Evolutionary conservation across 30 jellyfish, hydroid and myxozoan genomes (phyloP).

Genomic region (Aurelia sp.): DNA sequence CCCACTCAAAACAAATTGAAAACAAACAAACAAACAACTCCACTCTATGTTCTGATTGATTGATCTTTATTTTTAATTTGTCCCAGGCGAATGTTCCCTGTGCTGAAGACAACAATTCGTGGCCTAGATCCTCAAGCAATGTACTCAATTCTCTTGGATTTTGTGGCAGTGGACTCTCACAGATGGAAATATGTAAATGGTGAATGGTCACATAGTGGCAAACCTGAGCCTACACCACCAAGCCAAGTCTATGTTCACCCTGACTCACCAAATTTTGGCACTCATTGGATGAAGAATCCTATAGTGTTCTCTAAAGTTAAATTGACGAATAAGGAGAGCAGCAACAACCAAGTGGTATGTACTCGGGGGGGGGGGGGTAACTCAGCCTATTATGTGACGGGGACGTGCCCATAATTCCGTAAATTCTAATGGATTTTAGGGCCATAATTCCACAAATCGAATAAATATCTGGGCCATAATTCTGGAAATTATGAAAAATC

Average conservation of each 20-base stretch:
- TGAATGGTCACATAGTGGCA: conserved; percentile 98
- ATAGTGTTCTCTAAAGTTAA: conserved; percentile 96
- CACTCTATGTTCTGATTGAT: too few relatives aligned
- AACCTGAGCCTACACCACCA: conserved; percentile 97
- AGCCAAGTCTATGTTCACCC: conserved; percentile 97
- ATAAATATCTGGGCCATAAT: too few relatives aligned
- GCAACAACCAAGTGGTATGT: conserved; percentile 97
- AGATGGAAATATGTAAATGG: conserved; percentile 99
- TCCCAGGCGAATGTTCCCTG: conserved; percentile 99
- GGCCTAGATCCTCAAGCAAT: conserved; percentile 98
- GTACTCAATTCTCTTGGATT: conserved; percentile 94
- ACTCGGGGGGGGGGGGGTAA: too few relatives aligned
- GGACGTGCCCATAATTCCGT: too few relatives aligned
- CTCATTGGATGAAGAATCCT: conserved; percentile 99
- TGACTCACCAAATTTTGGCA: conserved; percentile 99
- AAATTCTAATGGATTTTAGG: too few relatives aligned
- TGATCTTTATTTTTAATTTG: not conserved
- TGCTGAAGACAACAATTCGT: conserved; percentile 80
- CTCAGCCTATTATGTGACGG: too few relatives aligned
- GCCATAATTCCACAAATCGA: too few relatives aligned
- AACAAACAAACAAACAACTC: too few relatives aligned
- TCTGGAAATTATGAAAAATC: too few relatives aligned
- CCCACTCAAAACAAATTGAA: too few relatives aligned
- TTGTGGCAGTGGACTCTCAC: conserved; percentile 92
- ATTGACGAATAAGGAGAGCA: conserved; percentile 95